Conservation (phyloP, 2,797 vertebrate species). For the Tapera naevia region DNA sequence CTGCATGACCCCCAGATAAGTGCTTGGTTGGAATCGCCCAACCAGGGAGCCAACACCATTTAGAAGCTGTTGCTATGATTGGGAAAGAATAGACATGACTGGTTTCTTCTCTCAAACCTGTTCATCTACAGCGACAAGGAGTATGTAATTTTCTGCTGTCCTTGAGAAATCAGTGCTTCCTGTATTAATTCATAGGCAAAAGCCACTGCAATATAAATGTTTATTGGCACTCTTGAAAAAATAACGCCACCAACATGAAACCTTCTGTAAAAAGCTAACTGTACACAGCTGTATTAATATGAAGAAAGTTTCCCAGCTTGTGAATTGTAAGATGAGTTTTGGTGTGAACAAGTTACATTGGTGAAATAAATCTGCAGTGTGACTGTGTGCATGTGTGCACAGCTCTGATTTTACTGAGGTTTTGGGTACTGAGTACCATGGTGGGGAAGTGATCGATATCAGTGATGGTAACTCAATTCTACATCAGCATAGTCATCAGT, state of each 20-base stretch:
- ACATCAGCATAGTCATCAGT: conserved; percentile 45
- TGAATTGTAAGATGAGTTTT: conserved; percentile 33
- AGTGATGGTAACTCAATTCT: conserved; percentile 66
- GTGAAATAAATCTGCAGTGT: conserved; percentile 41
- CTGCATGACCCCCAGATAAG: neutral
- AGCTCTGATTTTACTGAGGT: conserved; percentile 49
- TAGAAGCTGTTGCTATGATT: neutral
- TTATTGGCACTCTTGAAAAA: neutral
- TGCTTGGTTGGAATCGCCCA: neutral
- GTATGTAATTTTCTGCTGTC: neutral
- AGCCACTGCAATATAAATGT: neutral
- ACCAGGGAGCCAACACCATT: neutral
- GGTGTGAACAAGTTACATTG: conserved; percentile 19
- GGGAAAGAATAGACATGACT: neutral
- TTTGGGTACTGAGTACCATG: neutral
- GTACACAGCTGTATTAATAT: neutral
- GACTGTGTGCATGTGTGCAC: neutral
- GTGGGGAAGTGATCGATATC: conserved; percentile 64
- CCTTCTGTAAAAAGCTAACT: neutral
- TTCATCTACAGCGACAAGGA: neutral
- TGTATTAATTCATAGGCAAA: neutral
- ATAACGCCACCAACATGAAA: neutral
- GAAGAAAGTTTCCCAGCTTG: conserved; percentile 45
- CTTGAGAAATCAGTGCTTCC: neutral
- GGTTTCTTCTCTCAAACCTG: neutral